These are phyloP conservation scores for Bufotes viridis DNA, from an alignment of 2,797 vertebrate species.

Conservation along the genomic window DNA sequence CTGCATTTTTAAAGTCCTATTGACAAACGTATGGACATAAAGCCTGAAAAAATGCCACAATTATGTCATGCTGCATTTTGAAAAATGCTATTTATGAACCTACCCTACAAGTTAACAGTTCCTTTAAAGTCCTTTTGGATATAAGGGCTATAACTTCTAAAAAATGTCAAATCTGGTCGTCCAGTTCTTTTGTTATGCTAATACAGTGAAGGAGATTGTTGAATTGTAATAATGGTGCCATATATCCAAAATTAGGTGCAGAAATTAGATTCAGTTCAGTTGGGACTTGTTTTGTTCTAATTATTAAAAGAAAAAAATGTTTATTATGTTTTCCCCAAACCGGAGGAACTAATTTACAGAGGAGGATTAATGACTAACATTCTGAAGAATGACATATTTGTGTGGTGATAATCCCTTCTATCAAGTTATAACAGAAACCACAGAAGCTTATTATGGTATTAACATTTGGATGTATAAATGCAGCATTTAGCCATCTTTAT, in stretches of 20 bases:
- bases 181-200: neutral
- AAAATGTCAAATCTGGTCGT: neutral
- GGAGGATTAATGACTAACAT: neutral
- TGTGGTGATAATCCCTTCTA: conserved; percentile 66
- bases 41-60: no score
- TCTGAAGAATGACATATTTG: conserved; percentile 65
- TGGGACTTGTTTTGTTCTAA: neutral
- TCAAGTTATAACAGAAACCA: conserved; percentile 65
- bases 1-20: no score
- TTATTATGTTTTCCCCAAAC: neutral
- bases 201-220: neutral
- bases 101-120: no score
- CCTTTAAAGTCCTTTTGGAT: no score
- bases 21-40: no score
- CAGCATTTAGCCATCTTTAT: conserved; percentile 38
- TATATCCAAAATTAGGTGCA: neutral
- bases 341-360: neutral
- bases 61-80: no score
- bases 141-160: neutral
- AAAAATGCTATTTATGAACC: no score
- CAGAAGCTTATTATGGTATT: conserved; percentile 67
- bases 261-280: neutral
- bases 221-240: neutral
- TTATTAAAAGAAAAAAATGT: neutral
- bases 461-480: conserved; percentile 69